Percentiles rank a stretch among this genome's conserved stretches.
Evolutionary conservation across 2,797 vertebrate species (phyloP).

Genomic region (Epinephelus awoara): DNA sequence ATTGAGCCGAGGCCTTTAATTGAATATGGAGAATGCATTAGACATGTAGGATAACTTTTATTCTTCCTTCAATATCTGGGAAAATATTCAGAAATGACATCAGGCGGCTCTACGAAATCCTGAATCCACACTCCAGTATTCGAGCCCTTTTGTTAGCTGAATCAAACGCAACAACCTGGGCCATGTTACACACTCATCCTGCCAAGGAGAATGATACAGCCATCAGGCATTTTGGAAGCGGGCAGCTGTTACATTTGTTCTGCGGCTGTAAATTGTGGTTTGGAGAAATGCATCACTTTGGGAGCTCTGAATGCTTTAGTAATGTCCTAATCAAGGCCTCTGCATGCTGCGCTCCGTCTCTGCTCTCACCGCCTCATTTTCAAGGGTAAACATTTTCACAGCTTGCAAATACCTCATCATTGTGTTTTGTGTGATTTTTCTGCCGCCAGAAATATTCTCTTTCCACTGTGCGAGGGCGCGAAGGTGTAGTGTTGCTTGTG

Average conservation of each 20-base stretch:
- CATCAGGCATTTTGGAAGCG: constrained; percentile 66
- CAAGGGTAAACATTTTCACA: constrained; percentile 82
- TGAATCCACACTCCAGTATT: constrained; percentile 29
- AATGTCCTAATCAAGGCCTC: constrained; percentile 82
- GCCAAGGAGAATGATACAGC: constrained; percentile 71
- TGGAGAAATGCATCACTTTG: constrained; percentile 75
- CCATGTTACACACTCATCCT: constrained; percentile 59
- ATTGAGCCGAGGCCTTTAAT: constrained; percentile 35
- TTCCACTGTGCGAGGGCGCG: constrained; percentile 42
- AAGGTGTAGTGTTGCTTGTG: constrained; percentile 54
- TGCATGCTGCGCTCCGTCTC: constrained; percentile 47
- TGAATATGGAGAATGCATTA: constrained; percentile 47
- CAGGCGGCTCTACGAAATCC: constrained; percentile 22
- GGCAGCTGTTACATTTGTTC: constrained; percentile 80
- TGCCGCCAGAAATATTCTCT: constrained; percentile 49
- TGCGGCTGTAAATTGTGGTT: constrained; percentile 74
- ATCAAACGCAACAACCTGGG: constrained; percentile 69
- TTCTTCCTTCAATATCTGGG: constrained; percentile 31
- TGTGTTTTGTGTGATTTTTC: constrained; percentile 53
- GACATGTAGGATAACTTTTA: constrained; percentile 14
- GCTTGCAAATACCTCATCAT: constrained; percentile 79
- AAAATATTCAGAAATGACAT: constrained; percentile 47
- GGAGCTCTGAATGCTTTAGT: constrained; percentile 73
- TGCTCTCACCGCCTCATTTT: constrained; percentile 77
- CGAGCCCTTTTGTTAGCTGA: constrained; percentile 44